Conservation (phyloP, 2,888 invertebrate genomes). For the Archips xylosteana region DNA sequence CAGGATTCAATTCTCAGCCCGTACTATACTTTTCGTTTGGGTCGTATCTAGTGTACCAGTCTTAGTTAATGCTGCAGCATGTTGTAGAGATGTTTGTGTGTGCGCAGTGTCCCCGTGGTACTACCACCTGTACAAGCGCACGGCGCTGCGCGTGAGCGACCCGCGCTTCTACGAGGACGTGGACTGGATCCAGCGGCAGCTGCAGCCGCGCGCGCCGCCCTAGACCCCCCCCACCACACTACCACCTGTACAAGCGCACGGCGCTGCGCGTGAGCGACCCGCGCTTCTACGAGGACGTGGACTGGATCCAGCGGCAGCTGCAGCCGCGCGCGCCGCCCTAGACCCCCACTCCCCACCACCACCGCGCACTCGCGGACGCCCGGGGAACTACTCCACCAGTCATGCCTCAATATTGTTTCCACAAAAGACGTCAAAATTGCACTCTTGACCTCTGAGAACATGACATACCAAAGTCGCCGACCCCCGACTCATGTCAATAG, state of each 20-base stretch:
- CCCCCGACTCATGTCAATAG: too few relatives aligned
- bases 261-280: constrained; percentile 95
- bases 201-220: constrained; percentile 60
- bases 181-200: constrained; percentile 89
- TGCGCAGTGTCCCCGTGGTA: constrained; percentile 92
- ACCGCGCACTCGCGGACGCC: too few relatives aligned
- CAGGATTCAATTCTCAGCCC: too few relatives aligned
- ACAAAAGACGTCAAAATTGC: too few relatives aligned
- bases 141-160: constrained; percentile 94
- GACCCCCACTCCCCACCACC: neutral
- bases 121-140: constrained; percentile 96
- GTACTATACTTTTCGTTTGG: too few relatives aligned
- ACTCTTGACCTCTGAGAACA: too few relatives aligned
- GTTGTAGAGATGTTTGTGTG: constrained; percentile 15
- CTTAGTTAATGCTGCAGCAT: too few relatives aligned
- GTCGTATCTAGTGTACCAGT: neutral
- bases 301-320: constrained; percentile 89
- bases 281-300: constrained; percentile 94
- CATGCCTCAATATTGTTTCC: too few relatives aligned
- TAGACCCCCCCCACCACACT: neutral
- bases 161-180: constrained; percentile 96
- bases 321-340: constrained; percentile 56
- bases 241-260: constrained; percentile 96
- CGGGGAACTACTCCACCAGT: too few relatives aligned
- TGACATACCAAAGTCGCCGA: too few relatives aligned